Evolutionary conservation across 2,888 invertebrate species (phyloP).

Genomic region (Perizoma flavofasciatum): DNA sequence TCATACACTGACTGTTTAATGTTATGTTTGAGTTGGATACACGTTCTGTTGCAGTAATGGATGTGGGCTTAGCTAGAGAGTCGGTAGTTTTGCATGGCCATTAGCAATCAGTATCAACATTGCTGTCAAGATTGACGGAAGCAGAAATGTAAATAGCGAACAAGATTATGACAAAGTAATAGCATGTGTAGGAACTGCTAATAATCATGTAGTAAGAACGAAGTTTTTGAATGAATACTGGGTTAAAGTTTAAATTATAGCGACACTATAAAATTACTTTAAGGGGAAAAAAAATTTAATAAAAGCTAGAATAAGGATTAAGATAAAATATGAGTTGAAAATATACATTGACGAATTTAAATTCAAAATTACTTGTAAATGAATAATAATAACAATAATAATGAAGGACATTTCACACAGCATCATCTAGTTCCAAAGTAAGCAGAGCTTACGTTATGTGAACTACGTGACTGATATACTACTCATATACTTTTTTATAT

Average conservation of each 20-base stretch:
- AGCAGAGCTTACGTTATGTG: too few relatives aligned
- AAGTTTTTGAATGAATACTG: too few relatives aligned
- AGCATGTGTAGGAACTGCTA: not conserved
- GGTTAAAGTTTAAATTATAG: too few relatives aligned
- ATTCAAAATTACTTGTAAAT: not conserved
- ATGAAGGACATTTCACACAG: too few relatives aligned
- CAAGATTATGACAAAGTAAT: not conserved
- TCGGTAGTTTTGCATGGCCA: slow-evolving; percentile 33
- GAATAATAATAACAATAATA: too few relatives aligned
- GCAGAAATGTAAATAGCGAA: not conserved
- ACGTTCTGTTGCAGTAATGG: slow-evolving; percentile 1
- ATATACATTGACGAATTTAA: slow-evolving; percentile 14
- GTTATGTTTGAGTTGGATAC: not conserved
- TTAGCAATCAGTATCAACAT: slow-evolving; percentile 34
- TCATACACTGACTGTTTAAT: not conserved
- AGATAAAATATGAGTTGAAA: too few relatives aligned
- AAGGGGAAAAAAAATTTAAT: too few relatives aligned
- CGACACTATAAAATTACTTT: too few relatives aligned
- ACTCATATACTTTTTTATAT: too few relatives aligned
- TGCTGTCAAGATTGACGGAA: slow-evolving; percentile 38
- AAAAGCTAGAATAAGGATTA: too few relatives aligned
- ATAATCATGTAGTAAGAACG: not conserved
- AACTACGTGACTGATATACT: too few relatives aligned
- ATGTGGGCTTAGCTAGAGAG: not conserved
- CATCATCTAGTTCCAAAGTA: too few relatives aligned